These are phyloP conservation scores for Perizoma flavofasciatum DNA, from an alignment of 2,888 invertebrate species.

Conservation along the genomic window DNA sequence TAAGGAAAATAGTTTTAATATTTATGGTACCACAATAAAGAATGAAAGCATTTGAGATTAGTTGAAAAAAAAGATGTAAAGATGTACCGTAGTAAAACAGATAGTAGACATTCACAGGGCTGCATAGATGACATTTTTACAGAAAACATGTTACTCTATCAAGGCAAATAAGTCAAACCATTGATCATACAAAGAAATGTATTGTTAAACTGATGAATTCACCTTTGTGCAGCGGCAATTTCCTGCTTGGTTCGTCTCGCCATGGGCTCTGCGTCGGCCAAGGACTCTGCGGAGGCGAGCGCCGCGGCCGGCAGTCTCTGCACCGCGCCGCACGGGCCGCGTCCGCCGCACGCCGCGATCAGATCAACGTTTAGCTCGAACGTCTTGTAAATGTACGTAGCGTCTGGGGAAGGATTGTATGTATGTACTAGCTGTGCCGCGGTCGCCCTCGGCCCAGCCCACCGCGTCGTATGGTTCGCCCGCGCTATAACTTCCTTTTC, in stretches of 20 bases:
- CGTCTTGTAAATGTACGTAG: slow-evolving; percentile 82
- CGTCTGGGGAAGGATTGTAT: slow-evolving; percentile 51
- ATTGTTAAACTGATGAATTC: not conserved
- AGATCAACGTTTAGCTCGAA: slow-evolving; percentile 86
- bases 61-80: no score
- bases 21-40: no score
- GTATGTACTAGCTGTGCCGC: not conserved
- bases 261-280: slow-evolving; percentile 93
- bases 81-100: no score
- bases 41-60: not conserved
- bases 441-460: no score
- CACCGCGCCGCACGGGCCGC: slow-evolving; percentile 56
- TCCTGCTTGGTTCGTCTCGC: slow-evolving; percentile 97
- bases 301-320: slow-evolving; percentile 64
- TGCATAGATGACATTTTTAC: no score
- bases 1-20: not conserved
- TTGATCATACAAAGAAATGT: no score
- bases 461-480: not conserved
- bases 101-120: no score
- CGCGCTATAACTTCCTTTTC: no score
- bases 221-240: slow-evolving; percentile 94
- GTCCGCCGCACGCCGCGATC: slow-evolving; percentile 63
- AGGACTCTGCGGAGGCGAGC: slow-evolving; percentile 72
- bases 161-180: no score
- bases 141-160: no score